Conservation (phyloP, 2,888 invertebrate genomes). For the Osmoderma eremita region DNA sequence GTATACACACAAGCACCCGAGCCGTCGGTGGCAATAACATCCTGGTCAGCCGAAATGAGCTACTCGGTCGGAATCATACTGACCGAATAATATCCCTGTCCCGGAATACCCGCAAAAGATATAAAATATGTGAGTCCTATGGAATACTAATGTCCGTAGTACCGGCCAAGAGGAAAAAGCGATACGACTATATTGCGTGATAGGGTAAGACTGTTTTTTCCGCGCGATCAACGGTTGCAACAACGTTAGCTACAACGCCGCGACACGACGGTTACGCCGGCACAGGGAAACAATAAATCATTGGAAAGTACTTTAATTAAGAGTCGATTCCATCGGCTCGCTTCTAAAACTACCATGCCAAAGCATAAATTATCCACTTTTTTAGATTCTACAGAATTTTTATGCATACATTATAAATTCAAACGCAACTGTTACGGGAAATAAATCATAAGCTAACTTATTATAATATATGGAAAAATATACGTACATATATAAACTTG, state of each 20-base stretch:
- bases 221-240: slow-evolving; percentile 28
- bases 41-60: slow-evolving; percentile 62
- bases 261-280: not conserved
- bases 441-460: slow-evolving; percentile 5
- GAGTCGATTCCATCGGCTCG: slow-evolving; percentile 20
- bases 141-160: slow-evolving; percentile 57
- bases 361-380: slow-evolving; percentile 15
- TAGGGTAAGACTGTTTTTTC: slow-evolving; percentile 24
- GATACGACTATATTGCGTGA: slow-evolving; percentile 30
- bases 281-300: slow-evolving; percentile 27
- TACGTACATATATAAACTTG: too few species aligned
- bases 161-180: slow-evolving; percentile 6
- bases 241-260: not conserved
- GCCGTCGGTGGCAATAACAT: slow-evolving; percentile 56
- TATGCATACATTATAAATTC: slow-evolving; percentile 7
- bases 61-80: slow-evolving; percentile 59
- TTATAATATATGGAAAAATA: too few species aligned
- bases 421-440: slow-evolving; percentile 5
- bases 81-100: slow-evolving; percentile 60
- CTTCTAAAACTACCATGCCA: slow-evolving; percentile 3
- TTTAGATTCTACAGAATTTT: slow-evolving; percentile 5
- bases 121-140: slow-evolving; percentile 60
- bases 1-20: slow-evolving; percentile 53
- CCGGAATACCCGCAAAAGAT: slow-evolving; percentile 61
- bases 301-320: slow-evolving; percentile 34